Evolutionary conservation across 2,888 invertebrate genomes (phyloP).

Genomic region (Cheilosia vulpina): DNA sequence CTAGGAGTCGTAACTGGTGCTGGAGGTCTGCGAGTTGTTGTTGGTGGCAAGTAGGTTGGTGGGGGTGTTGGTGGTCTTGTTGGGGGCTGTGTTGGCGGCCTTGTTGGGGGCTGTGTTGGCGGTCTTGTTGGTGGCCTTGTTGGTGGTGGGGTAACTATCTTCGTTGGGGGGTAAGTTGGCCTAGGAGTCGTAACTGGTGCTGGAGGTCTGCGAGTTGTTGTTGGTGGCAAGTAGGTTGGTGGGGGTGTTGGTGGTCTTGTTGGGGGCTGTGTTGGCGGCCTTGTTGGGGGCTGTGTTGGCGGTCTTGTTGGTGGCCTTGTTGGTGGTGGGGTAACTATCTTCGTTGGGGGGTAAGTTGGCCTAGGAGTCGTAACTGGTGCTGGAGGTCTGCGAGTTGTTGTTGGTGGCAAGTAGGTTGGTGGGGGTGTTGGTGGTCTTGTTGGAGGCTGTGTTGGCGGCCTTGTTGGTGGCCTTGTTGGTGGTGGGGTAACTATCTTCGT

Average conservation of each 20-base stretch:
- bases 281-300: slow-evolving; percentile 68
- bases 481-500: slow-evolving; percentile 2
- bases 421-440: slow-evolving; percentile 7
- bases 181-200: slow-evolving; percentile 18
- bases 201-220: background rate
- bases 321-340: background rate
- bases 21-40: slow-evolving; percentile 18
- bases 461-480: slow-evolving; percentile 25
- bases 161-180: slow-evolving; percentile 55
- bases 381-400: background rate
- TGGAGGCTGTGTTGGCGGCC: slow-evolving; percentile 18
- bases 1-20: slow-evolving; percentile 74
- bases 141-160: slow-evolving; percentile 18
- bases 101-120: slow-evolving; percentile 17
- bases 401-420: background rate
- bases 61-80: slow-evolving; percentile 8
- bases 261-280: slow-evolving; percentile 32
- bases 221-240: background rate
- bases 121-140: slow-evolving; percentile 17
- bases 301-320: slow-evolving; percentile 36
- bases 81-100: background rate
- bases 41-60: slow-evolving; percentile 46
- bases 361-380: slow-evolving; percentile 27
- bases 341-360: no score
- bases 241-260: slow-evolving; percentile 1